Percentiles rank a stretch among this genome's conserved stretches.
phyloP scores from a whole-genome alignment of 2,888 invertebrate species.

The Acanthoscelides obtectus region DNA sequence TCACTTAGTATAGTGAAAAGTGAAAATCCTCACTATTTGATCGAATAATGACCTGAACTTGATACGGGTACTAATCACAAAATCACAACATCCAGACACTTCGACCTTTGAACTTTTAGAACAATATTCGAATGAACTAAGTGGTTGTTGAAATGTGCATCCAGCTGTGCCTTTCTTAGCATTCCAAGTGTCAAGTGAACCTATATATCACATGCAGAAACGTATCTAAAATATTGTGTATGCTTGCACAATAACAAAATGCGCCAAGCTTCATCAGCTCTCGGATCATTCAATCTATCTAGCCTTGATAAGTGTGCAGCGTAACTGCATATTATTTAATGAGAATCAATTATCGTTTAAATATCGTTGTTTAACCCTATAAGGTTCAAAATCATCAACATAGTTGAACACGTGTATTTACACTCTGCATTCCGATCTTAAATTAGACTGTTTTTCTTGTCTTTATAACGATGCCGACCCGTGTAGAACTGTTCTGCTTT shows the following conservation, averaged over 20 bases:
- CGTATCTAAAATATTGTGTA: too few species aligned
- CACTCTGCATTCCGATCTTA: background rate
- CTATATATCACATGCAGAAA: too few species aligned
- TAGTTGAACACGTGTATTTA: background rate
- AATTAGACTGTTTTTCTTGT: background rate
- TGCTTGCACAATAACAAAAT: background rate
- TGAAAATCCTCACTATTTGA: too few species aligned
- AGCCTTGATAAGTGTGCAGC: background rate
- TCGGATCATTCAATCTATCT: background rate
- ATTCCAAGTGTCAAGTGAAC: too few species aligned
- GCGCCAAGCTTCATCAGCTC: background rate
- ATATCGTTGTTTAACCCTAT: background rate
- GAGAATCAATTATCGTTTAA: background rate
- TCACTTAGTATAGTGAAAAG: too few species aligned
- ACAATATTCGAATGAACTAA: too few species aligned
- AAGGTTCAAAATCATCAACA: background rate
- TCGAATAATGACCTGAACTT: too few species aligned
- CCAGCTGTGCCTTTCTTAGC: too few species aligned
- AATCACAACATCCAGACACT: too few species aligned
- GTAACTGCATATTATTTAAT: background rate
- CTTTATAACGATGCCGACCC: background rate
- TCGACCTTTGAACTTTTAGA: too few species aligned
- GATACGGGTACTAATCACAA: too few species aligned
- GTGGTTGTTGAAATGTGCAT: too few species aligned
- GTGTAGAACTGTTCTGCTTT: background rate